A percentile compares a stretch with the other conserved stretches of the same genome.
Conservation (phyloP, 1,140 invertebrate genomes). For the Agrypnia vestita region DNA sequence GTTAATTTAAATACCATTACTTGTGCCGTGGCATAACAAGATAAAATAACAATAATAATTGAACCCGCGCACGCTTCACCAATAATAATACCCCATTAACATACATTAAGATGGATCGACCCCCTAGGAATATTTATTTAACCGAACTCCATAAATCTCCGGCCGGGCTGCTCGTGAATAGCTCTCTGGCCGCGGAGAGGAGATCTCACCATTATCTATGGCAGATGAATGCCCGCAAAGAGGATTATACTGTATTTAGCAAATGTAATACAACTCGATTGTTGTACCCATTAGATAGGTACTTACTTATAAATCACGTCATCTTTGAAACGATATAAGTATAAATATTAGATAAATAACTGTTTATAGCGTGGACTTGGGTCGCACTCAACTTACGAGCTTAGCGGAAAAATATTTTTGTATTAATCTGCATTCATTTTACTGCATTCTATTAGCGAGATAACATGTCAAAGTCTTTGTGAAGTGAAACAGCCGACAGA, state of each 20-base stretch:
- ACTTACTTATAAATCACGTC: neutral
- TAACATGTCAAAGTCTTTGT: too few relatives aligned
- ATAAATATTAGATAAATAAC: too few relatives aligned
- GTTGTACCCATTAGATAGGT: neutral
- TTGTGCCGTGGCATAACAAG: conserved; percentile 1
- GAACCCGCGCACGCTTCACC: conserved; percentile 47
- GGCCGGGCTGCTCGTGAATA: conserved; percentile 45
- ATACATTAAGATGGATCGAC: conserved; percentile 55
- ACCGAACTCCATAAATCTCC: conserved; percentile 34
- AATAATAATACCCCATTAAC: conserved; percentile 55
- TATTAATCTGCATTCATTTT: too few relatives aligned
- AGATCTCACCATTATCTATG: conserved; percentile 8
- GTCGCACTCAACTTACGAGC: too few relatives aligned
- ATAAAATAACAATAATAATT: conserved; percentile 43
- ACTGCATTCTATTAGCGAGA: too few relatives aligned
- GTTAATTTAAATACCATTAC: conserved; percentile 19
- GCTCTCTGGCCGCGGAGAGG: conserved; percentile 5
- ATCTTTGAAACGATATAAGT: neutral
- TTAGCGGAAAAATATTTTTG: too few relatives aligned
- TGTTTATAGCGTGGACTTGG: too few relatives aligned
- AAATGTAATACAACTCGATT: neutral
- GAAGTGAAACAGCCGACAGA: too few relatives aligned
- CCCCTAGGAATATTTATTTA: conserved; percentile 54
- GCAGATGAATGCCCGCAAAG: neutral
- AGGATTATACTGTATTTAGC: conserved; percentile 5